Evolutionary conservation across 1,140 invertebrate species (phyloP).

Genomic region (Pseudoatta argentina): DNA sequence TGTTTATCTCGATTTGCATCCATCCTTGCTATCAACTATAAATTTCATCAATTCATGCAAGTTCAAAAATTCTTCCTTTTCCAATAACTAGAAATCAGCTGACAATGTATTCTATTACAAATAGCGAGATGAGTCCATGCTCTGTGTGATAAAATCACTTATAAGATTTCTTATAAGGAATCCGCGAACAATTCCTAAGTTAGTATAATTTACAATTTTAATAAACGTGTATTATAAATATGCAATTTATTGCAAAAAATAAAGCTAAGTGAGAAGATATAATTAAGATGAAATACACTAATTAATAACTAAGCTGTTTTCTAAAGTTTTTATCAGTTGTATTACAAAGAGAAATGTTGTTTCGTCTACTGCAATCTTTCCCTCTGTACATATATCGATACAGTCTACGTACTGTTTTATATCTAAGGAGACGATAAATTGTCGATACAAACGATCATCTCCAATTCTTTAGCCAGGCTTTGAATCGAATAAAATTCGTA

Average conservation of each 20-base stretch:
- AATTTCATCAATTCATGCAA: slow-evolving; percentile 26
- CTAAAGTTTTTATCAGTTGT: background rate
- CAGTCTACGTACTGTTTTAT: slow-evolving; percentile 9
- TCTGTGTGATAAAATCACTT: background rate
- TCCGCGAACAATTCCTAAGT: background rate
- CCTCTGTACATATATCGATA: background rate
- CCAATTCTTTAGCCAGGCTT: background rate
- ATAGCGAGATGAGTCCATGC: no score
- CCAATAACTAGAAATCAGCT: slow-evolving; percentile 18
- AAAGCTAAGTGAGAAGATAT: background rate
- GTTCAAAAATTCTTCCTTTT: slow-evolving; percentile 26
- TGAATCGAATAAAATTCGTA: slow-evolving; percentile 39
- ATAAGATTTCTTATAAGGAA: background rate
- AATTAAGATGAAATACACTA: background rate
- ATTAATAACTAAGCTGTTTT: background rate
- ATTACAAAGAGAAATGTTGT: background rate
- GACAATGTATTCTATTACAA: slow-evolving; percentile 42
- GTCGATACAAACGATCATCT: background rate
- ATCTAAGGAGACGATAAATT: slow-evolving; percentile 28
- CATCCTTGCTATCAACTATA: slow-evolving; percentile 14
- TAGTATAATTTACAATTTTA: background rate
- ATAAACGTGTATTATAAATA: background rate
- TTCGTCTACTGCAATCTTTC: background rate
- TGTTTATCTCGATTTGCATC: slow-evolving; percentile 18
- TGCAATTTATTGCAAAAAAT: background rate